Evolutionary conservation across 2,888 invertebrate species (phyloP), one percentile per base, ranked within the genome.

Genomic region (Hemicrepidius hirtus): DNA sequence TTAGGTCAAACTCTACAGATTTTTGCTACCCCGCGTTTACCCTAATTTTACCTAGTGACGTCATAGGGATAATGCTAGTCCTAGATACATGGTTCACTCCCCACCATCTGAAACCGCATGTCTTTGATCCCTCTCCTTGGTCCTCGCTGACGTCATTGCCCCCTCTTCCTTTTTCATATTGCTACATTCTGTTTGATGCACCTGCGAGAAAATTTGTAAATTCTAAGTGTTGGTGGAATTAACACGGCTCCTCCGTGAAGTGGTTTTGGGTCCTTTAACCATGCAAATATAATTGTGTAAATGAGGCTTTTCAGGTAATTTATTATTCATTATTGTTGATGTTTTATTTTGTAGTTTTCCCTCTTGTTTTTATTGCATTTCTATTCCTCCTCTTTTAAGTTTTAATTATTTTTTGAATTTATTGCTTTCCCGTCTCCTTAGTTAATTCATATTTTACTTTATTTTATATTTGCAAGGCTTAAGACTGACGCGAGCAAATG

Each of bases 1-100:
- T 71, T 79, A 77, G 81, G 81, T 80, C 81, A 74, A 78, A 77
- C 59, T 53, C 71, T 75, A 73, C 76, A 67, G 72, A 62, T 50
- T 62, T 62, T 69, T 63, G 41, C 64, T 35, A 44, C 65, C 73
- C 50, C 62, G 55, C 28, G 20, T 70, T 40, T 64, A 46, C 41
- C 67, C 60, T n/a, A 46, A 68, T 60, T 73, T 69, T 37, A 57
- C 63, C 57, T 41, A 44, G 59, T 76, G 76, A 76, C 76, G 76
- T 76, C 76, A 76, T 70, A 63, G 41, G 62, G 69, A 65, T 71
- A 72, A 74, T 68, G 55, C 64, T 68, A 72, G 64, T 32, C 57
- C 66, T 40, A 57, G 35, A 68, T 72, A 57, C 66, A 60, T 21
- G 6, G 53, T 55, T 73, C 59, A 3, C 35, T 18, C 75, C 73